Conservation (phyloP, 2,888 invertebrate species). For the Xylophagus ater region DNA sequence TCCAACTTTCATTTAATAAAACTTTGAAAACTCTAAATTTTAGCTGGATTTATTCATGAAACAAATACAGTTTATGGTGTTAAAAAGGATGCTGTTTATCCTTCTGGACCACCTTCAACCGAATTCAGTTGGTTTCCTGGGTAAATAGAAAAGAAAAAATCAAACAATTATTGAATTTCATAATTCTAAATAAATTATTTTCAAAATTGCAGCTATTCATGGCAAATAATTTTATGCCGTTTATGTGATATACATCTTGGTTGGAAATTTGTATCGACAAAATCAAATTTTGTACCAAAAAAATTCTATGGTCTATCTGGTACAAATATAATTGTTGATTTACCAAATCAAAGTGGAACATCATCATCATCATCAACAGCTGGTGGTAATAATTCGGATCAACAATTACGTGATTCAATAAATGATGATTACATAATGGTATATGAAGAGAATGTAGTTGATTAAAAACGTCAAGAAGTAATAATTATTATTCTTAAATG, state of each 20-base stretch:
- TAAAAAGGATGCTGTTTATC: slow-evolving; percentile 40
- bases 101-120: slow-evolving; percentile 47
- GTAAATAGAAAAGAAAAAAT: slow-evolving; percentile 17
- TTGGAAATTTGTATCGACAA: slow-evolving; percentile 64
- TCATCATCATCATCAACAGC: too few relatives aligned
- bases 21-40: slow-evolving; percentile 10
- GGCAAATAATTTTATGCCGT: slow-evolving; percentile 64
- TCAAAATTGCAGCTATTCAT: slow-evolving; percentile 54
- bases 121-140: slow-evolving; percentile 80
- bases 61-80: slow-evolving; percentile 57
- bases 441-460: too few relatives aligned
- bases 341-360: slow-evolving; percentile 14
- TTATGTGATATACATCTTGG: slow-evolving; percentile 61
- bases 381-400: too few relatives aligned
- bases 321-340: slow-evolving; percentile 39
- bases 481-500: too few relatives aligned
- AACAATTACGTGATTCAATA: too few relatives aligned
- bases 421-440: too few relatives aligned
- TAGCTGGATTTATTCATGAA: slow-evolving; percentile 64
- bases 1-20: too few relatives aligned
- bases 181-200: slow-evolving; percentile 8
- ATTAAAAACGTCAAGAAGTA: too few relatives aligned
- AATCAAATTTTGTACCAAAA: slow-evolving; percentile 48
- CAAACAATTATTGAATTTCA: neutral
- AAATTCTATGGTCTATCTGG: slow-evolving; percentile 63